Percentiles rank a stretch among this genome's conserved stretches.
Evolutionary conservation across 2,888 invertebrate genomes (phyloP).

Genomic region (Embidobia sp.): DNA sequence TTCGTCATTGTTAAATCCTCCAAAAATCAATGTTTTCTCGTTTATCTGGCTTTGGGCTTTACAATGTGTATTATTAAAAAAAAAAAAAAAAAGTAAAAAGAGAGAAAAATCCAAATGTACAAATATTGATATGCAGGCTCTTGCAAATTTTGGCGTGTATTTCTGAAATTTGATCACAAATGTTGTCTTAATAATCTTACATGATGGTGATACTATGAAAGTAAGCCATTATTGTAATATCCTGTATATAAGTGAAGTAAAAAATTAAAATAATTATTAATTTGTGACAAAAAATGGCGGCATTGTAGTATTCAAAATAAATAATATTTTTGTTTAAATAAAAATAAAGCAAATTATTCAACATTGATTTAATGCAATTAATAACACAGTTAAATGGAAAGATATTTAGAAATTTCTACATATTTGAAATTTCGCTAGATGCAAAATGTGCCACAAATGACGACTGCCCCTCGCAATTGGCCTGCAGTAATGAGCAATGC

Average conservation of each 20-base stretch:
- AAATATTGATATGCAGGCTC: constrained; percentile 62
- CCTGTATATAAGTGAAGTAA: constrained; percentile 58
- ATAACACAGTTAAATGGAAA: too few relatives aligned
- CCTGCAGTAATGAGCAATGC: constrained; percentile 91
- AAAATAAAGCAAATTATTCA: too few relatives aligned
- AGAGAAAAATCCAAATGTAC: constrained; percentile 22
- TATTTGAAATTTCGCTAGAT: constrained; percentile 82
- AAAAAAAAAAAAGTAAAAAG: constrained; percentile 12
- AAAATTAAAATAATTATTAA: constrained; percentile 5
- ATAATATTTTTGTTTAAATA: neutral
- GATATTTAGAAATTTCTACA: constrained; percentile 50
- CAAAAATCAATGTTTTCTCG: constrained; percentile 49
- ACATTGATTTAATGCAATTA: too few relatives aligned
- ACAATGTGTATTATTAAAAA: constrained; percentile 19
- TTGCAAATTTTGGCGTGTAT: constrained; percentile 60
- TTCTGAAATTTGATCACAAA: constrained; percentile 30
- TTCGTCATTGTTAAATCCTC: constrained; percentile 14
- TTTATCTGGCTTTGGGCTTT: constrained; percentile 61
- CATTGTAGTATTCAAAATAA: constrained; percentile 9
- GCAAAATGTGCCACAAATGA: constrained; percentile 90
- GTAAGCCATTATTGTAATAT: constrained; percentile 63
- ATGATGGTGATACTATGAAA: constrained; percentile 52
- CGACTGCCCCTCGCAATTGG: constrained; percentile 89
- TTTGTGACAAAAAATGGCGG: constrained; percentile 4
- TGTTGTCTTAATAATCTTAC: constrained; percentile 29